Conservation (phyloP, 2,113 vertebrate species). For the Saguinus imperator region DNA sequence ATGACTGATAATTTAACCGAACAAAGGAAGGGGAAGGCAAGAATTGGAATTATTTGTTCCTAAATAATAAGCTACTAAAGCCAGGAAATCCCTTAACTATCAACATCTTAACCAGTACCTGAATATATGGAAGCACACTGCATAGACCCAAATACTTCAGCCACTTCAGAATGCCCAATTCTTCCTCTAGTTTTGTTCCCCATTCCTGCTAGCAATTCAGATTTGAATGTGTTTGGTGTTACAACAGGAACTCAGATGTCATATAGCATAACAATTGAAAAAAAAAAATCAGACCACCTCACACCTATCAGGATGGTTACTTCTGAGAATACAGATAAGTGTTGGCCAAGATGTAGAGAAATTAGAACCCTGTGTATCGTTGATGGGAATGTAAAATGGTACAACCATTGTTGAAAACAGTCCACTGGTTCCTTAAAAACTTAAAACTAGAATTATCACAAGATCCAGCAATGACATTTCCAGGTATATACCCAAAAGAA, state of each 20-base stretch:
- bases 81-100: background rate
- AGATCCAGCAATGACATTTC: slow-evolving; percentile 3
- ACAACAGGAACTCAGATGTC: background rate
- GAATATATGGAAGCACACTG: background rate
- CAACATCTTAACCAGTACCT: background rate
- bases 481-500: background rate
- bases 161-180: background rate
- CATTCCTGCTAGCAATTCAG: background rate
- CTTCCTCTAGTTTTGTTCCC: slow-evolving; percentile 2
- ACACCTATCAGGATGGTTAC: background rate
- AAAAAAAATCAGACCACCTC: background rate
- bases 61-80: slow-evolving; percentile 27
- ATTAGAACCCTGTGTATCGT: background rate
- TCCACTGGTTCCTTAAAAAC: background rate
- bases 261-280: background rate
- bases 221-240: slow-evolving; percentile 9
- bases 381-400: background rate
- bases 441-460: slow-evolving; percentile 1
- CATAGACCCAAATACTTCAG: background rate
- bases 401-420: background rate
- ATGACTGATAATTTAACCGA: background rate
- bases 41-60: background rate
- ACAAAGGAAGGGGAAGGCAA: slow-evolving; percentile 41
- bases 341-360: background rate
- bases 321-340: background rate